Evolutionary conservation across 2,797 vertebrate species (phyloP), one percentile per base, ranked within the genome.

Genomic region (Galagoides demidoff): DNA sequence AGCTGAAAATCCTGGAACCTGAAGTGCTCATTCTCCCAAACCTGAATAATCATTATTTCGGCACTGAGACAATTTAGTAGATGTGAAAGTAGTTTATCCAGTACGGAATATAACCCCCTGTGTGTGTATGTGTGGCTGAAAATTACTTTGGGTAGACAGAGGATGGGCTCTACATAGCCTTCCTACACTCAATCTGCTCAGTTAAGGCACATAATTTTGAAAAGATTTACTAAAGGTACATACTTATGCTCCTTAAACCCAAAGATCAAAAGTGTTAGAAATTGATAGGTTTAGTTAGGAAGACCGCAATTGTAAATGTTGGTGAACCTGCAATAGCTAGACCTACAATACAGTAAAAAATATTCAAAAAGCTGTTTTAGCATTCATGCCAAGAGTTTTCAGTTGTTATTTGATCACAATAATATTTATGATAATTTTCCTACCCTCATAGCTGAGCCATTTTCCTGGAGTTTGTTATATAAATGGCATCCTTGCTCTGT

Each of bases 1-100:
- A 76, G 14, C 20, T 94, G 19, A 95, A 13, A 87, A 73, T 86
- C 34, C 79, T 29, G n/a, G 3, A 29, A 85, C 31, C 12, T 87
- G 29, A 89, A 89, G 79, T 87, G 14, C 14, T 94, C 39, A 82
- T 79, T 93, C 5, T 73, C 74, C 57, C 85, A 85, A 86, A 76
- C 11, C 39, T 89, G 49, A 93, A 86, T 59, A 89, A 64, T 17
- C 34, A 90, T 25, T 27, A 52, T 43, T 79, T 78, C 63, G 59
- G 39, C 29, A 49, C 10, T 52, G 85, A 34, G 31, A 45, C 9
- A 37, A 83, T 55, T 74, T 79, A 89, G 95, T 68, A 94, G 59
- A 90, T 9, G 34, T 68, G 27, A 88, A 96, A 45, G 20, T 5
- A 29, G 7, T 96, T 89, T 71, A 81, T 43, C 19, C 10, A 52